These are phyloP conservation scores for Campoletis raptor DNA, from an alignment of 2,888 invertebrate genomes.

Conservation along the genomic window DNA sequence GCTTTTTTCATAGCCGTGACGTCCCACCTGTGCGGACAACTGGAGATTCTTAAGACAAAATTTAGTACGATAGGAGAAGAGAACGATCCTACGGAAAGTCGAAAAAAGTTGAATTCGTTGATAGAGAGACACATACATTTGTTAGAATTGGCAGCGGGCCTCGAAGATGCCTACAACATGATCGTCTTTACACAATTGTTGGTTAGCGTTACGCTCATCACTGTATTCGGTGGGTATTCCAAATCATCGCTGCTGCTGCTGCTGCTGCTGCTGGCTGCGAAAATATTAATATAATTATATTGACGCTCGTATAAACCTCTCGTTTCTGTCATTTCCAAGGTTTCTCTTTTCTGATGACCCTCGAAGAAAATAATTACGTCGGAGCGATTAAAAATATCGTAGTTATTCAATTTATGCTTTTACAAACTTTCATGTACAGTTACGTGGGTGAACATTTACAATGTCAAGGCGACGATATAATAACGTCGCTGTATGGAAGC, in stretches of 20 bases:
- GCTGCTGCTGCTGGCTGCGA: too few relatives aligned
- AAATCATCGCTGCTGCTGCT: too few relatives aligned
- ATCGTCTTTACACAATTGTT: slow-evolving; percentile 72
- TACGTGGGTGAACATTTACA: slow-evolving; percentile 75
- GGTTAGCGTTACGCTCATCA: slow-evolving; percentile 69
- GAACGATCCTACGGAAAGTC: slow-evolving; percentile 38
- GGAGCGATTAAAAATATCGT: slow-evolving; percentile 67
- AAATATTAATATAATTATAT: background rate
- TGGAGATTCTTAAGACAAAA: slow-evolving; percentile 73
- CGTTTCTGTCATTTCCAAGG: slow-evolving; percentile 63
- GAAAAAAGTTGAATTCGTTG: slow-evolving; percentile 56
- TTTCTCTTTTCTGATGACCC: slow-evolving; percentile 71
- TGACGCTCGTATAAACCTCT: background rate
- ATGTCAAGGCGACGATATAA: slow-evolving; percentile 71
- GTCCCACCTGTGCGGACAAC: slow-evolving; percentile 75
- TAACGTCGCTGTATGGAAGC: slow-evolving; percentile 71
- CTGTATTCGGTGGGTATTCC: slow-evolving; percentile 68
- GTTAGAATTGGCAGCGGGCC: slow-evolving; percentile 62
- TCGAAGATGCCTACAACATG: slow-evolving; percentile 70
- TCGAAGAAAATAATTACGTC: slow-evolving; percentile 64
- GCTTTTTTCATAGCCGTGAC: slow-evolving; percentile 71
- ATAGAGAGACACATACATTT: slow-evolving; percentile 70
- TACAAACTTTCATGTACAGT: slow-evolving; percentile 73
- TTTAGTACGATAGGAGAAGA: slow-evolving; percentile 62
- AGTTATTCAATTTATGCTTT: slow-evolving; percentile 69